phyloP scores from a whole-genome alignment of 2,113 vertebrate species.

The Neoarius graeffei region DNA sequence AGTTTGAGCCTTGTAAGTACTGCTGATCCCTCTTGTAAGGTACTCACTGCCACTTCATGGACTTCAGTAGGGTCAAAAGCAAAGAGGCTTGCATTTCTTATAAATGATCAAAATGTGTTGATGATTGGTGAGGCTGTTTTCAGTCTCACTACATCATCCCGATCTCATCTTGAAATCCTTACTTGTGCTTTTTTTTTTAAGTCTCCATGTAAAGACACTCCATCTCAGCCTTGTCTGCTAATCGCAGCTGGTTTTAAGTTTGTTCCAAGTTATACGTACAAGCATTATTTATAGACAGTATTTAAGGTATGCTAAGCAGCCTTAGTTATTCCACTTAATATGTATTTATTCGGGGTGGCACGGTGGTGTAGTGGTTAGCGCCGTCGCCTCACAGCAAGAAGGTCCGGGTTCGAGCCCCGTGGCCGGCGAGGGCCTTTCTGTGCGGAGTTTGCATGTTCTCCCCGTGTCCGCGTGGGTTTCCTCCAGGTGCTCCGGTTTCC shows the following conservation, averaged over 20 bases:
- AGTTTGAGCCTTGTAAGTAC: slow-evolving; percentile 40
- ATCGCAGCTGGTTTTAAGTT: background rate
- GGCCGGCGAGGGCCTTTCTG: too few relatives aligned
- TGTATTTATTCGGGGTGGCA: slow-evolving; percentile 40
- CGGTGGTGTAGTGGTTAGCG: too few relatives aligned
- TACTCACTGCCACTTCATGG: slow-evolving; percentile 18
- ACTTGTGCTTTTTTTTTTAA: background rate
- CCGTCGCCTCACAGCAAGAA: too few relatives aligned
- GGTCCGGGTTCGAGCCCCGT: too few relatives aligned
- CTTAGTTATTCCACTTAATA: slow-evolving; percentile 1
- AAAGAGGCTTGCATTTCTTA: background rate
- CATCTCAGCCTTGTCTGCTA: background rate
- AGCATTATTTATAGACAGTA: slow-evolving; percentile 7
- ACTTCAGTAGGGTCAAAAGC: slow-evolving; percentile 17
- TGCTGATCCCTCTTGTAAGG: slow-evolving; percentile 38
- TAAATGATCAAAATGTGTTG: background rate
- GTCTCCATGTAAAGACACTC: background rate
- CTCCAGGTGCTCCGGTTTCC: too few relatives aligned
- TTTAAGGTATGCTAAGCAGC: background rate
- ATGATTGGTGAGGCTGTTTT: background rate
- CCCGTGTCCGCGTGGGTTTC: too few relatives aligned
- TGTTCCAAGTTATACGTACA: background rate
- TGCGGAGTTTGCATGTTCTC: too few relatives aligned
- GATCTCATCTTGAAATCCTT: background rate
- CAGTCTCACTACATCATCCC: background rate